Conservation (phyloP, 2,888 invertebrate genomes). For the Arenicola marina region DNA sequence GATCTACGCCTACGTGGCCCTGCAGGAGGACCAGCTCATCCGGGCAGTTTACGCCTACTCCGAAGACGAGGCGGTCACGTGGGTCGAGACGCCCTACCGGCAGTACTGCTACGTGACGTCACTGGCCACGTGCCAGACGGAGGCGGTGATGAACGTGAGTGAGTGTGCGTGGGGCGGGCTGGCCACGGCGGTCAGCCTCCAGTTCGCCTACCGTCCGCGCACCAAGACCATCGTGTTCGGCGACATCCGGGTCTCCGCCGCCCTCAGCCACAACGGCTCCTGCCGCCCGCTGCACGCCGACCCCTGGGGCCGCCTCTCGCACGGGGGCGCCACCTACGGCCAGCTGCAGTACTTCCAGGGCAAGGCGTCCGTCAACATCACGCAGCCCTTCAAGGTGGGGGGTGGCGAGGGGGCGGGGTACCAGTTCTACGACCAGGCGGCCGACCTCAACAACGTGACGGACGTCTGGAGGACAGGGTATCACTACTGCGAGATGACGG, state of each 20-base stretch:
- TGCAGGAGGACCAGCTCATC: neutral
- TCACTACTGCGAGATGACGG: slow-evolving; percentile 42
- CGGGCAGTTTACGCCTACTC: neutral
- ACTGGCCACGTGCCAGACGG: neutral
- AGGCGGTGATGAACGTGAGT: neutral
- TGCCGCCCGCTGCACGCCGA: neutral
- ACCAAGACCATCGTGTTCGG: slow-evolving; percentile 39
- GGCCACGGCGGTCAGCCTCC: neutral
- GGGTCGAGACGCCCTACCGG: neutral
- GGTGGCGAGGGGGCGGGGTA: neutral
- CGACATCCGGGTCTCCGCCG: slow-evolving; percentile 42
- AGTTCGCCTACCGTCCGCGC: neutral
- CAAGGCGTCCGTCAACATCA: neutral
- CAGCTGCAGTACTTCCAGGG: slow-evolving; percentile 17
- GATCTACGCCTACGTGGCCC: neutral
- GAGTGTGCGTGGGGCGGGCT: neutral
- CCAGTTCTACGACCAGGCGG: neutral
- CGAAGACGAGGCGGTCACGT: neutral
- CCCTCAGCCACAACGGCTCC: slow-evolving; percentile 9
- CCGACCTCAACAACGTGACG: slow-evolving; percentile 37
- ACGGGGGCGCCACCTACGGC: neutral
- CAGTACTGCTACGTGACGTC: neutral
- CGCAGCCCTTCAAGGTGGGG: neutral
- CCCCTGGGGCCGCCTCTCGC: neutral
- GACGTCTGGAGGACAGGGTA: slow-evolving; percentile 51